Percentiles rank a stretch among this genome's conserved stretches.
These are phyloP conservation scores for Scyliorhinus canicula DNA, from an alignment of 2,797 vertebrate species.

Conservation along the genomic window DNA sequence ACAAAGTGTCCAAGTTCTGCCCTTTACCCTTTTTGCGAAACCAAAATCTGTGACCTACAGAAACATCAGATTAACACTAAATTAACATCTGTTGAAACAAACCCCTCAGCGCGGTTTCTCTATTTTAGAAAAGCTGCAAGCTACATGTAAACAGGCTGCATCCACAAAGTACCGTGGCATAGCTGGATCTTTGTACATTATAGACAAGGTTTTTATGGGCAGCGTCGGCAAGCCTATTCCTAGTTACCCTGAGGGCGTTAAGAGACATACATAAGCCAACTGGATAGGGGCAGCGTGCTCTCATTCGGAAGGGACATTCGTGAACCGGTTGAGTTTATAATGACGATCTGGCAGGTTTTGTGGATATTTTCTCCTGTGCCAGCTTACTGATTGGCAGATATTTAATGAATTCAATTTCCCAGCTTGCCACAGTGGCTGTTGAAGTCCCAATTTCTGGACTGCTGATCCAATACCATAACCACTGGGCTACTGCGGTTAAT, in stretches of 20 bases:
- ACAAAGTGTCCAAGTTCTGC: conserved; percentile 98
- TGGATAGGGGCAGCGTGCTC: not conserved
- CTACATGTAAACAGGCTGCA: not conserved
- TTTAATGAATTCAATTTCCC: not conserved
- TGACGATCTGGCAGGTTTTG: not conserved
- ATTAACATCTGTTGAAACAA: not conserved
- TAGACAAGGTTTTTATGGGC: no score
- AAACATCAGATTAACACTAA: not conserved
- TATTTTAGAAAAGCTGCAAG: not conserved
- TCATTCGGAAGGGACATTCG: not conserved
- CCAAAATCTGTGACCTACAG: conserved; percentile 95
- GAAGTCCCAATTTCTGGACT: not conserved
- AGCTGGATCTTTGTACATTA: no score
- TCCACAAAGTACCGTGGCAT: not conserved
- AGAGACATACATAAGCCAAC: not conserved
- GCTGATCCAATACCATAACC: not conserved
- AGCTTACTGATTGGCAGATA: not conserved
- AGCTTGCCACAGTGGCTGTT: not conserved
- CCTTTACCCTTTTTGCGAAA: conserved; percentile 99
- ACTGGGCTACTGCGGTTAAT: not conserved
- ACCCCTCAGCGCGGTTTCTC: not conserved
- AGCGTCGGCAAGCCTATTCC: no score
- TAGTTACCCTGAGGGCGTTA: not conserved
- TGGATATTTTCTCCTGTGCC: not conserved
- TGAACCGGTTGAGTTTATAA: not conserved